These are phyloP conservation scores for Octonoba sinensis DNA, from an alignment of 2,888 invertebrate genomes.

Conservation along the genomic window DNA sequence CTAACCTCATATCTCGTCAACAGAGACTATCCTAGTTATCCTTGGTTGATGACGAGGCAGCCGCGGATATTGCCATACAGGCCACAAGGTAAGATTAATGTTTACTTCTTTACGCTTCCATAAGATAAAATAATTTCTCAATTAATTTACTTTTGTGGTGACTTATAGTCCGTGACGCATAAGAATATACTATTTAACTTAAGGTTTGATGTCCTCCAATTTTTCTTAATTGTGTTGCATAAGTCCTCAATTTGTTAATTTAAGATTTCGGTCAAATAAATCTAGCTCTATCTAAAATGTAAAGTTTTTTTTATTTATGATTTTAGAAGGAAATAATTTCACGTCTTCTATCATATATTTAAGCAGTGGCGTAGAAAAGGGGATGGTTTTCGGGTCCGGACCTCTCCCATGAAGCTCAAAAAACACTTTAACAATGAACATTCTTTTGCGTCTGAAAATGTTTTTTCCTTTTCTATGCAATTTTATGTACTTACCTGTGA, in stretches of 20 bases:
- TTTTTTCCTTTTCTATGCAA: too few relatives aligned
- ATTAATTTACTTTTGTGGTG: not conserved
- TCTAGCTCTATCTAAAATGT: too few relatives aligned
- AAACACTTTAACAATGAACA: too few relatives aligned
- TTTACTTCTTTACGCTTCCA: not conserved
- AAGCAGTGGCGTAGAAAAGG: too few relatives aligned
- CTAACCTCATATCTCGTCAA: slow-evolving; percentile 54
- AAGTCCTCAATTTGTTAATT: not conserved
- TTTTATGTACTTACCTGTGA: too few relatives aligned
- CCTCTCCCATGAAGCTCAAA: too few relatives aligned
- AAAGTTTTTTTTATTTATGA: too few relatives aligned
- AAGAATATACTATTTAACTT: too few relatives aligned
- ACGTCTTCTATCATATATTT: too few relatives aligned
- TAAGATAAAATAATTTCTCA: not conserved
- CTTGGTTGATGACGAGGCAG: slow-evolving; percentile 56
- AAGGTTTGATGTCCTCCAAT: not conserved
- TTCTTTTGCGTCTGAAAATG: too few relatives aligned
- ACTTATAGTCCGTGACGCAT: not conserved
- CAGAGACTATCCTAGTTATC: slow-evolving; percentile 51
- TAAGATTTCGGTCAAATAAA: not conserved
- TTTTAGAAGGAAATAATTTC: too few relatives aligned
- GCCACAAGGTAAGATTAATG: slow-evolving; percentile 46
- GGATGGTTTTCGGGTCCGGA: too few relatives aligned
- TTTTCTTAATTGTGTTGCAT: not conserved
- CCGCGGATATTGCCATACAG: slow-evolving; percentile 58